These are phyloP conservation scores for Myrmophylax atrothorax DNA, from an alignment of 2,113 vertebrate species.

Conservation along the genomic window DNA sequence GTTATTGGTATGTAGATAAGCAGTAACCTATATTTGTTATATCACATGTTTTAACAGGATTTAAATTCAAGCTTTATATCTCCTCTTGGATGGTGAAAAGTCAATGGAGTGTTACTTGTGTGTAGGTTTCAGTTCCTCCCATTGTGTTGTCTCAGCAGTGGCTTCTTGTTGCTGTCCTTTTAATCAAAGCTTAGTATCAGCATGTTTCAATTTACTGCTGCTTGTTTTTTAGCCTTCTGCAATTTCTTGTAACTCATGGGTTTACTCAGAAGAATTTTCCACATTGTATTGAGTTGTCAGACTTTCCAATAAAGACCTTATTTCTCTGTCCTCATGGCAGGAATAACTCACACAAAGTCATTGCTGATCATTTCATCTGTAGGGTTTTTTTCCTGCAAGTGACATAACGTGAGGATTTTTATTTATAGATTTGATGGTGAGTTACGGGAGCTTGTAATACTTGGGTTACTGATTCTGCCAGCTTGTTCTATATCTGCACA, in stretches of 20 bases:
- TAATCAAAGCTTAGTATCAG: background rate
- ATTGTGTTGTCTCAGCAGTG: background rate
- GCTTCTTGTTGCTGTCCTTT: background rate
- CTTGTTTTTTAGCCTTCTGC: background rate
- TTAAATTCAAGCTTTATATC: background rate
- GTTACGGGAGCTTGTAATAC: background rate
- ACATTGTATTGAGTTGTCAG: background rate
- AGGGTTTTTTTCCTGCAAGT: background rate
- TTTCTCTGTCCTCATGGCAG: background rate
- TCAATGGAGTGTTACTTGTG: background rate
- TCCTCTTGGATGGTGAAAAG: background rate
- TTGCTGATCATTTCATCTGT: background rate
- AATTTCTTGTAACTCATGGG: background rate
- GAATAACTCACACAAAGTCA: background rate
- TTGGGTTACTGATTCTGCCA: background rate
- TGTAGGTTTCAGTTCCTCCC: background rate
- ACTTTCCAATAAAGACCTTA: background rate
- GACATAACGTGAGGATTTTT: background rate
- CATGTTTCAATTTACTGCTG: background rate
- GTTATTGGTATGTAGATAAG: background rate
- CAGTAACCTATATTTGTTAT: accelerated
- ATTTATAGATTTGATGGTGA: background rate
- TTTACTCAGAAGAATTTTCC: background rate
- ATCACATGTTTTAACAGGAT: background rate
- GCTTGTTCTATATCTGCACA: background rate